Base-by-base conservation (phyloP, 2,113 vertebrate genomes). In the Pluvianellus socialis region DNA sequence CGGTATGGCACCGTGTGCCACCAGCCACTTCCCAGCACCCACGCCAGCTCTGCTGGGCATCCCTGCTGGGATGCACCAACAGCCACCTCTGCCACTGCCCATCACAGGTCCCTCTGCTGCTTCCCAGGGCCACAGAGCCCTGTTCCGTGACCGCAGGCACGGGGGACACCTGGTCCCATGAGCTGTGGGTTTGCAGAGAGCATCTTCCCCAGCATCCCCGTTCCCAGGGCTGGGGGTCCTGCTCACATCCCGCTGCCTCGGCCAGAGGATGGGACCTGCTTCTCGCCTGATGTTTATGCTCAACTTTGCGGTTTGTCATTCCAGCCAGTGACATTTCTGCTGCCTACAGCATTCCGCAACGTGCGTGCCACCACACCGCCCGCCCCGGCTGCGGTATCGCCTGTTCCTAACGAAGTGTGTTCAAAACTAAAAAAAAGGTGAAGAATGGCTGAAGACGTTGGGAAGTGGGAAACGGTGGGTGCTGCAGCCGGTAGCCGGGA, bases 31-130 rank as follows among this genome's bases (percentile, higher is more conserved):
- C 74, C 5, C 8, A 7, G 45, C 2, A 1, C 35, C 65, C 30
- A 0, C 1, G 6, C 0, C 12, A 47, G 58, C 42, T 62, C 35
- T 67, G 30, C 47, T 26, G 35, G 5, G 10, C 47, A 17, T 55
- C 58, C 28, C 65, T 55, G 47, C 9, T 13, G 42, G 70, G 53
- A 12, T 61, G 53, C 33, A 50, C 49, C 49, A 50, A 50, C 49
- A 24, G 12, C 49, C 49, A 12, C 49, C 49, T 50, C 49, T 50
- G 49, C 49, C 49, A 13, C 49, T 50, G 49, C 49, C 49, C 49
- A 50, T 50, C 49, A 12, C 22, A 22, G 49, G 49, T 50, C 49
- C 49, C 22, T 24, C 49, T 50, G 49, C 49, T 50, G 11, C 49
- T 50, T 22, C 49, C 20, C 47, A 47, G 47, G 20, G 47, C 22